Evolutionary conservation across 2,797 vertebrate genomes (phyloP), one percentile per base, ranked within the genome.

Genomic region (Gobio occitaniae): DNA sequence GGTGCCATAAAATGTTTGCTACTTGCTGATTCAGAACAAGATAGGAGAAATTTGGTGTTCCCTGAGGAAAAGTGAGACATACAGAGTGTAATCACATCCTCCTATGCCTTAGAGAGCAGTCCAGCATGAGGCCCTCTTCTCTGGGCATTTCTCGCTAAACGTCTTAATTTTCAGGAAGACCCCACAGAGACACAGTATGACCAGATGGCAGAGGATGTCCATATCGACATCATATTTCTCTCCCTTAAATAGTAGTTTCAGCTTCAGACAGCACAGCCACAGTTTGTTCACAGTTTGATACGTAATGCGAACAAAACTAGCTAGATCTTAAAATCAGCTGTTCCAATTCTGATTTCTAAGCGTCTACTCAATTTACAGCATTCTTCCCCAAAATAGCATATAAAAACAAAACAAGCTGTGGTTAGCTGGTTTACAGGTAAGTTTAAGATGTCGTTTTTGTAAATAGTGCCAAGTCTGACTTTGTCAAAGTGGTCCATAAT

Each of bases 101-200:
- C 63, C 6, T 65, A 48, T 80, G 63, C 78, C 63, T 80, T 52
- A 48, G 69, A 82, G 80, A 82, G 38, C 52, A 61, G 68, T 82
- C 69, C 69, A 82, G 80, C 38, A 32, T 82, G 80, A 59, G 54
- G 54, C 25, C 17, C 68, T 72, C 68, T 82, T 71, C 54, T 59
- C 69, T 74, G 68, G 80, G 29, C 78, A 52, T 68, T 19, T 80
- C 78, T 80, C 1, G 12, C 48, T 69, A 80, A 80, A 80, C n/a
- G 47, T 80, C 78, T 80, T 80, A 80, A 80, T 80, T 80, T 80
- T 54, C 47, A 69, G 63, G 78, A 80, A 80, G 61, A n/a, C 36
- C 65, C 78, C 44, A 80, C 63, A 52, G 63, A 69, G 78, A 68
- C 47, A 66, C 61, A 69, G 50, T 68, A 52, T 61, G 63, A 77